Percentiles rank a stretch among this genome's conserved stretches.
Evolutionary conservation across 2,888 invertebrate genomes (phyloP).

Genomic region (Auanema freiburgensis): DNA sequence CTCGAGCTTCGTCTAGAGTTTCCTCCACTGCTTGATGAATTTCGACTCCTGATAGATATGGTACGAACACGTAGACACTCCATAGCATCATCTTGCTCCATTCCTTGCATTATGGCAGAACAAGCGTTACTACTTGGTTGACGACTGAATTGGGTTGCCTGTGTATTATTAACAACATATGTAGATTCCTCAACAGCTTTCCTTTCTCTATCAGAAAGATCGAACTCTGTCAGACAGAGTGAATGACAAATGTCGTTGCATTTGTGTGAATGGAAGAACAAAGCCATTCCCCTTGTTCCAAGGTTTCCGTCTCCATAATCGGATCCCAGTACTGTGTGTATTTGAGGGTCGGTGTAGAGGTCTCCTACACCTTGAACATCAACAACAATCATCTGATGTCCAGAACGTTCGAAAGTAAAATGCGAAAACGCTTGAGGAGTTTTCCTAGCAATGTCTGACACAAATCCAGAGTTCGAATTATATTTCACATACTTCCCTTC

Average conservation of each 20-base stretch:
- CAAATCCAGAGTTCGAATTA: conserved; percentile 72
- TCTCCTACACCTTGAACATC: conserved; percentile 72
- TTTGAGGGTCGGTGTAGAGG: conserved; percentile 72
- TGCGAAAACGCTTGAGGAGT: conserved; percentile 71
- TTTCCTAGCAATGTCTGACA: conserved; percentile 67
- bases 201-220: conserved; percentile 67
- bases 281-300: conserved; percentile 70
- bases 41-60: conserved; percentile 21
- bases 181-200: conserved; percentile 10
- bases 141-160: conserved; percentile 13
- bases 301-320: conserved; percentile 71
- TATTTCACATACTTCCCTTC: conserved; percentile 71
- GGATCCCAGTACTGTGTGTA: conserved; percentile 69
- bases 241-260: conserved; percentile 70
- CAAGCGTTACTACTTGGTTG: conserved; percentile 17
- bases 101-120: conserved; percentile 19
- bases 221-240: conserved; percentile 69
- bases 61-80: conserved; percentile 40
- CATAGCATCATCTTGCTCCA: conserved; percentile 36
- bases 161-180: not conserved
- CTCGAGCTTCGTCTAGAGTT: conserved; percentile 11
- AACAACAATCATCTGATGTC: conserved; percentile 71
- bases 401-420: conserved; percentile 72
- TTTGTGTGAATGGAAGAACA: conserved; percentile 71
- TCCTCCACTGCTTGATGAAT: conserved; percentile 13